These are phyloP conservation scores for Lithophane ornitopus DNA, from an alignment of 2,888 invertebrate genomes.

Conservation along the genomic window DNA sequence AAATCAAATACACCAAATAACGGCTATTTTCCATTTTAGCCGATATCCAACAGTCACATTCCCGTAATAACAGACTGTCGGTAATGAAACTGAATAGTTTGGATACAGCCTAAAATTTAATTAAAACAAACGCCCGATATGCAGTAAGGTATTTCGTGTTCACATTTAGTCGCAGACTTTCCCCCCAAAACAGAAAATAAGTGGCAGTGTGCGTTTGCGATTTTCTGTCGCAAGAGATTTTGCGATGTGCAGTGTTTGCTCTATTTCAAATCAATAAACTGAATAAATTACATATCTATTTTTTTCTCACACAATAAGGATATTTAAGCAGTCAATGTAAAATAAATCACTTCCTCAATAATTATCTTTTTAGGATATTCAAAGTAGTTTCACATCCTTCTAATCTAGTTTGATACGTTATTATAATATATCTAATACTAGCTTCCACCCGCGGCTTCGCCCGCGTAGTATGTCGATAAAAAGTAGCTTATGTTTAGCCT, in stretches of 20 bases:
- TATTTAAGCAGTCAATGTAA: background rate
- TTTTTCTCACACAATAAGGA: background rate
- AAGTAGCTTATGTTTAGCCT: too few relatives aligned
- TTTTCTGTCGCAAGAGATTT: background rate
- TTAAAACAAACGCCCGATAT: conserved; percentile 58
- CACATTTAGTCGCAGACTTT: conserved; percentile 56
- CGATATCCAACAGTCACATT: conserved; percentile 36
- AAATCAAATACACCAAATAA: conserved; percentile 22
- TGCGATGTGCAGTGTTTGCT: background rate
- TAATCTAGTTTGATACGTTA: background rate
- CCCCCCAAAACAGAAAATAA: conserved; percentile 36
- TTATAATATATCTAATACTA: too few relatives aligned
- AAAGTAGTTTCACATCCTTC: background rate
- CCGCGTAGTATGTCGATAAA: too few relatives aligned
- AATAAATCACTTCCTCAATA: conserved; percentile 8
- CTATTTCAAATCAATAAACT: background rate
- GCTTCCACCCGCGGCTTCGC: too few relatives aligned
- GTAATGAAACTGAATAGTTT: conserved; percentile 61
- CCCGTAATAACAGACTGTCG: conserved; percentile 38
- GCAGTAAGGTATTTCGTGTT: conserved; percentile 49
- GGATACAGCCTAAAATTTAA: conserved; percentile 58
- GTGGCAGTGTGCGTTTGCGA: background rate
- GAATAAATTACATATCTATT: background rate
- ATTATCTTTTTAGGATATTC: background rate
- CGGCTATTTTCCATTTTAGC: conserved; percentile 3